A percentile compares a stretch with the other conserved stretches of the same genome.
phyloP scores from a whole-genome alignment of 2,888 invertebrate genomes.

The Cantharis lateralis region DNA sequence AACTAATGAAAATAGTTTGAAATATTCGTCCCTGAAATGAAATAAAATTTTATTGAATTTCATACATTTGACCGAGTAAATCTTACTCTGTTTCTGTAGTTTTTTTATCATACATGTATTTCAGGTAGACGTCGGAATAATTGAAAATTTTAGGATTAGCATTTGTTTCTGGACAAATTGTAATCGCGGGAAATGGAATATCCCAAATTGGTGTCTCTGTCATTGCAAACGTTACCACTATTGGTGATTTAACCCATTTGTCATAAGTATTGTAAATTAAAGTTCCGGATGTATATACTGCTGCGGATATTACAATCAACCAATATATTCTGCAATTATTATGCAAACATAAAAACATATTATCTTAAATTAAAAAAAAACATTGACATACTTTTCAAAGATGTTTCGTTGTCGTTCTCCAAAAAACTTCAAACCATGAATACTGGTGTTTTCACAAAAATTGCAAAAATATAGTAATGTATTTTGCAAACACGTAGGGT shows the following conservation, averaged over 20 bases:
- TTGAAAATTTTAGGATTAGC: neutral
- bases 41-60: neutral
- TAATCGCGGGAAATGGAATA: neutral
- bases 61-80: neutral
- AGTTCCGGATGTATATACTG: neutral
- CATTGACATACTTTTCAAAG: slow-evolving; percentile 3
- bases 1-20: neutral
- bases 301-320: neutral
- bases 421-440: slow-evolving; percentile 10
- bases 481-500: neutral
- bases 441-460: slow-evolving; percentile 9
- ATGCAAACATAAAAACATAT: neutral
- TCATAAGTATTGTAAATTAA: neutral
- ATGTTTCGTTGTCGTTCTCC: neutral
- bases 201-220: neutral
- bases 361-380: neutral
- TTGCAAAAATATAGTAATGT: neutral
- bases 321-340: neutral
- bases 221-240: neutral
- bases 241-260: neutral
- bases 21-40: neutral
- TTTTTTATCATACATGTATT: neutral
- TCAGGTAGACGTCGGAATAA: neutral
- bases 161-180: slow-evolving; percentile 1
- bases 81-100: neutral